Base-by-base conservation (phyloP, 2,888 invertebrate genomes). In the Lasioglossum figueresi region DNA sequence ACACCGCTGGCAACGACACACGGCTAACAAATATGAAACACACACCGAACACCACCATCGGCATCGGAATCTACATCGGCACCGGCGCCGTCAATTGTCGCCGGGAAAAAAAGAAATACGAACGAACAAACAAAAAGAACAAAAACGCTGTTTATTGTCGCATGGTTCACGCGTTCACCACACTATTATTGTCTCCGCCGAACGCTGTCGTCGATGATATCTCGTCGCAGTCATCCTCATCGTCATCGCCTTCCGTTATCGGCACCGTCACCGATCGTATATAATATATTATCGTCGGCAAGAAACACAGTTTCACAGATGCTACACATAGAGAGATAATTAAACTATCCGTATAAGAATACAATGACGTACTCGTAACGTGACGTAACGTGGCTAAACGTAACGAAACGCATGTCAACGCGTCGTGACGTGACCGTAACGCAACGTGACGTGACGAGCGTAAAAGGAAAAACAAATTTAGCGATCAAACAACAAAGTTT, bases 381-480 rank as follows among this genome's bases (percentile, higher is more conserved):
- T 48, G 4, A 16, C 48, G 48, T 52, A 1, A 23, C 48, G 48
- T 6, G 0, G 2, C 45, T 16, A 16, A 16, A 45, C 48, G 48
- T 6, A 0, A 48, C 45, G 45, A 5, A 19, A 45, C 48, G 23
- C 2, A 2, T 23, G 6, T 6, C 2, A 23, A 2, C 48, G 48
- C 8, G 0, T 23, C 48, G 48, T 1, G 2, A 48, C 48, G 48
- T 6, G 2, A 6, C 6, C 48, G 48, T 5, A 1, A 8, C 48
- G 48, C 8, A 6, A 52, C 52, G 52, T 2, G 3, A 90, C 84
- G 84, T 88, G 89, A 85, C 87, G 88, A 88, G 5, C 27, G 31
- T 5, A 27, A 63, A 31, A 31, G 31, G 16, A 37, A 34, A 68
- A 68, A 81, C 89, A 90, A 89, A 88, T 78, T 82, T 92, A 91